These are phyloP conservation scores for Anser brachyrhynchus DNA, from an alignment of 2,113 vertebrate genomes.

Conservation along the genomic window DNA sequence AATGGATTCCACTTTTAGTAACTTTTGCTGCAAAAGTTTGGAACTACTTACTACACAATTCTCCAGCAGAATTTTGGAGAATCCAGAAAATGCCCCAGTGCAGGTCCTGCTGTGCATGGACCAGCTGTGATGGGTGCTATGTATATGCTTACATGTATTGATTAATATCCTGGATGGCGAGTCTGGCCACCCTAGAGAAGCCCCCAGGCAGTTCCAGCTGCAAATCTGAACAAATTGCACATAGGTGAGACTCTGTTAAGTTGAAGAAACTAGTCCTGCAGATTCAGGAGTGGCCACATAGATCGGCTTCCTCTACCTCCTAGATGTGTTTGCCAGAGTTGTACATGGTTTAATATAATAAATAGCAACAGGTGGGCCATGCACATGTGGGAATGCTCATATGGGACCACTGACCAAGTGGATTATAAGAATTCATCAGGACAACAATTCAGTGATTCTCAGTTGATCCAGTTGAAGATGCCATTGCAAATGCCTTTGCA, in stretches of 20 bases:
- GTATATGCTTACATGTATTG: background rate
- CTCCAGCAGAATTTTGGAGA: background rate
- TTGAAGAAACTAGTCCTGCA: background rate
- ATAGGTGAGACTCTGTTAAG: background rate
- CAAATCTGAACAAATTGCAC: background rate
- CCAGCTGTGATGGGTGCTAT: background rate
- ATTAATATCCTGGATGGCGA: background rate
- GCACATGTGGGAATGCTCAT: rapidly evolving
- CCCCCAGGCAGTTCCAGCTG: background rate
- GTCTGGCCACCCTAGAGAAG: background rate
- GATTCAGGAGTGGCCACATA: background rate
- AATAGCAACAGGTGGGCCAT: background rate
- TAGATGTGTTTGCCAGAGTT: background rate
- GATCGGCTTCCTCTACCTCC: background rate
- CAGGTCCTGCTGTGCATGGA: background rate
- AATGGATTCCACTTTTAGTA: background rate
- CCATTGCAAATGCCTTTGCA: background rate
- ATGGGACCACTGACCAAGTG: rapidly evolving
- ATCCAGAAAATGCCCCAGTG: background rate
- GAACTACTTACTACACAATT: background rate
- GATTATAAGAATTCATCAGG: background rate
- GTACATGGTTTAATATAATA: background rate
- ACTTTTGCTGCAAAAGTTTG: background rate
- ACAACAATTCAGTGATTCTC: background rate
- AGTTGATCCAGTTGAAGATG: background rate